These are phyloP conservation scores for Craseonycteris thonglongyai DNA, from an alignment of 2,113 vertebrate genomes.

Conservation along the genomic window DNA sequence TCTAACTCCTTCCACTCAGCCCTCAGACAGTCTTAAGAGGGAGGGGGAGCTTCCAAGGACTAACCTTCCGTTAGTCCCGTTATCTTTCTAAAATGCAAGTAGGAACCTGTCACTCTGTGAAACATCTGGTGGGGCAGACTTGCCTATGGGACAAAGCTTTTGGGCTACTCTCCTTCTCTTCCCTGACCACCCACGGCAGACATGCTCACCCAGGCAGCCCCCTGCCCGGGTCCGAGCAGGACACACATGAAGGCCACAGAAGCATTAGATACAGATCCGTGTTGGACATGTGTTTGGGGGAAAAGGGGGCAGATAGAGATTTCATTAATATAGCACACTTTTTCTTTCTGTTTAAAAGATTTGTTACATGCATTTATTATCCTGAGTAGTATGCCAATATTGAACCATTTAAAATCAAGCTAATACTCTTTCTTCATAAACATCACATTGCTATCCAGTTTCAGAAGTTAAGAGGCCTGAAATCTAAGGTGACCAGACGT, in stretches of 20 bases:
- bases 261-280: fast-evolving
- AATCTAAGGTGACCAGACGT: no score
- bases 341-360: neutral
- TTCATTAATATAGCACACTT: neutral
- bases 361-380: neutral
- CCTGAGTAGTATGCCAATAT: neutral
- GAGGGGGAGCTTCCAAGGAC: neutral
- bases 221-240: neutral
- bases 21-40: neutral
- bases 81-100: neutral
- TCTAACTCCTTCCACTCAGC: neutral
- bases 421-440: neutral
- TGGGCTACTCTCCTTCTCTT: neutral
- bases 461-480: neutral
- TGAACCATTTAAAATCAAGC: neutral
- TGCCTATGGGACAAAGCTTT: neutral
- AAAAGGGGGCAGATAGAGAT: neutral
- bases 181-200: neutral
- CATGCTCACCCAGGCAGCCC: neutral
- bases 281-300: neutral
- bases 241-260: no score
- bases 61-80: neutral
- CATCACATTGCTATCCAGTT: neutral
- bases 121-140: neutral
- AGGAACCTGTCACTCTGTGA: neutral